Base-by-base conservation (phyloP, 2,797 vertebrate species). In the Coranthus polyacanthus region DNA sequence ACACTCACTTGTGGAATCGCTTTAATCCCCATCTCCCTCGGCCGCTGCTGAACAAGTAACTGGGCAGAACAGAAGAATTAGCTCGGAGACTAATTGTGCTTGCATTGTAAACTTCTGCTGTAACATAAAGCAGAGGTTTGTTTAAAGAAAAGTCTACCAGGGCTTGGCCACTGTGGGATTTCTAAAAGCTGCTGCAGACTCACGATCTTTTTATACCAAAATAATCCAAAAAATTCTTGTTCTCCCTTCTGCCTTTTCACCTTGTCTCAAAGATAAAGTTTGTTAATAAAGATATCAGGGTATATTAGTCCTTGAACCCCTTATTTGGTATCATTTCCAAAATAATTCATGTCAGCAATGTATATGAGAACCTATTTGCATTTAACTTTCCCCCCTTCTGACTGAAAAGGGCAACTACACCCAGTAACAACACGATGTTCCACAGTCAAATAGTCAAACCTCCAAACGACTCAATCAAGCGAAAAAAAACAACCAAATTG, bases 51-150 rank as follows among this genome's bases (percentile, higher is more conserved):
- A 78, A 76, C 82, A 82, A 62, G 16, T 32, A 83, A 68, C 78
- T 26, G 72, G 79, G 79, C 84, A 90, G 79, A 89, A 88, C 81
- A 82, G 58, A 81, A 50, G 81, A 88, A 84, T 90, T 83, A 90
- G 87, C 87, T 86, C 72, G 50, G 75, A 85, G 81, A 84, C 80
- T 85, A 87, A 87, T 87, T 89, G 83, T 81, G 80, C 78, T 15
- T 8, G 72, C 68, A 61, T 82, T 84, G 78, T 81, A 84, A 89
- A 86, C 73, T 80, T 68, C 72, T 69, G 49, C 77, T 72, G 69
- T 82, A 83, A 82, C 47, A 44, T 82, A 81, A 77, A 59, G 77
- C 71, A 75, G 68, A 75, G 76, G 60, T 72, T 82, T 82, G 82
- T 92, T 89, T 87, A 82, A 88, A 83, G 69, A 78, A 83, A 60